A percentile compares a stretch with the other conserved stretches of the same genome.
These are phyloP conservation scores for Drosophila borealis DNA, from an alignment of 2,888 invertebrate species.

Conservation along the genomic window DNA sequence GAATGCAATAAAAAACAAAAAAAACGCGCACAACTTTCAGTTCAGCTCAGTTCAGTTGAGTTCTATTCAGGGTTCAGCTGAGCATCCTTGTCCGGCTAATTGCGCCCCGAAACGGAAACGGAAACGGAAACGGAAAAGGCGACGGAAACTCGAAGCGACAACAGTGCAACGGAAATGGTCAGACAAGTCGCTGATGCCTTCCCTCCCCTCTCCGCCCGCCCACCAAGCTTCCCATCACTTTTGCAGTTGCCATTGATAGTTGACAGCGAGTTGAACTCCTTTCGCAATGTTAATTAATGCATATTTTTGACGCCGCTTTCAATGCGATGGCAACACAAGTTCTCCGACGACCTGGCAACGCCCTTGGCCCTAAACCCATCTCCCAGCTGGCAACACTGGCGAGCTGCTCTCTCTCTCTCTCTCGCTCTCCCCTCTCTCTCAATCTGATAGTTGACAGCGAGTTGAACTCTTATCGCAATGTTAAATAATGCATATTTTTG, in stretches of 20 bases:
- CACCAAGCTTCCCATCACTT: neutral
- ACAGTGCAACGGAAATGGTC: slow-evolving; percentile 13
- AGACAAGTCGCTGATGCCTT: slow-evolving; percentile 2
- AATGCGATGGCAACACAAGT: slow-evolving; percentile 36
- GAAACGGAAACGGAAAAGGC: slow-evolving; percentile 10
- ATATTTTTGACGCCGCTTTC: slow-evolving; percentile 44
- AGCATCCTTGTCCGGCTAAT: slow-evolving; percentile 39
- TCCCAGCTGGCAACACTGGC: neutral
- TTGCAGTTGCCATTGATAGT: slow-evolving; percentile 36
- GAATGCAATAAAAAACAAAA: slow-evolving; percentile 27
- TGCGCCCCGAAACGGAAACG: slow-evolving; percentile 39
- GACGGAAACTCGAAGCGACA: slow-evolving; percentile 35
- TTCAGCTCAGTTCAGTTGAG: slow-evolving; percentile 13
- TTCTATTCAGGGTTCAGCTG: slow-evolving; percentile 7
- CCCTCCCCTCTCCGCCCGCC: neutral
- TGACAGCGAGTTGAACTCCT: slow-evolving; percentile 48
- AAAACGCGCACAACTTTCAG: slow-evolving; percentile 15
- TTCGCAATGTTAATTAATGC: slow-evolving; percentile 65
- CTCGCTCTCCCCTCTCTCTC: too few species aligned
- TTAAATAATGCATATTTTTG: slow-evolving; percentile 67
- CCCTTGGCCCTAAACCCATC: neutral
- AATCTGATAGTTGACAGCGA: slow-evolving; percentile 4
- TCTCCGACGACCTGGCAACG: slow-evolving; percentile 39
- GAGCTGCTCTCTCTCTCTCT: too few species aligned
- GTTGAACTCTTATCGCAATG: slow-evolving; percentile 60